A percentile compares a stretch with the other conserved stretches of the same genome.
Conservation (phyloP, 1,140 invertebrate species). For the Lysiphlebus fabarum region DNA sequence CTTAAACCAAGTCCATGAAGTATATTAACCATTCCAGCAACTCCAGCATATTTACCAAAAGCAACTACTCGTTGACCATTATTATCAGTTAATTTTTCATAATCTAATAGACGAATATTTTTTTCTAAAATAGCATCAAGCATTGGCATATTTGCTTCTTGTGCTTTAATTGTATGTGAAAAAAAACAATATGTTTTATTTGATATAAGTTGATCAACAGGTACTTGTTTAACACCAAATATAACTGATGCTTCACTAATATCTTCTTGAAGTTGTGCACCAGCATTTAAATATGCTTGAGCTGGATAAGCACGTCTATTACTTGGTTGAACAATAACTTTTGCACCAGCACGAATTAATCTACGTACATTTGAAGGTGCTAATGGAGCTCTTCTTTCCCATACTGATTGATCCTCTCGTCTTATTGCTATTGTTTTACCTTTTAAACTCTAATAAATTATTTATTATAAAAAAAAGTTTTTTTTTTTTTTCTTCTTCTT, state of each 20-base stretch:
- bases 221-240: constrained; percentile 97
- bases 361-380: constrained; percentile 87
- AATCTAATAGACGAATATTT: constrained; percentile 96
- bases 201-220: constrained; percentile 87
- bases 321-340: constrained; percentile 96
- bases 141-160: constrained; percentile 96
- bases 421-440: constrained; percentile 76
- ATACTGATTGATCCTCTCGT: constrained; percentile 94
- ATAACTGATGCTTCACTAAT: constrained; percentile 93
- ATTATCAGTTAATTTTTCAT: constrained; percentile 92
- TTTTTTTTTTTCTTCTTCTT: too few relatives aligned
- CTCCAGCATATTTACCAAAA: constrained; percentile 98
- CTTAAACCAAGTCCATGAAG: constrained; percentile 93
- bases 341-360: constrained; percentile 81
- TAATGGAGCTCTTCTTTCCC: constrained; percentile 95
- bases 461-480: constrained; percentile 29
- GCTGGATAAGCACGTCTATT: constrained; percentile 96
- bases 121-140: constrained; percentile 94
- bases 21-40: constrained; percentile 98
- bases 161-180: constrained; percentile 99
- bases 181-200: constrained; percentile 98
- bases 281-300: constrained; percentile 67
- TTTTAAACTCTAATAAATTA: constrained; percentile 43
- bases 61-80: constrained; percentile 90
- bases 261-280: constrained; percentile 92